These are phyloP conservation scores for Nemapogon koenigi DNA, from an alignment of 2,888 invertebrate genomes.

Conservation along the genomic window DNA sequence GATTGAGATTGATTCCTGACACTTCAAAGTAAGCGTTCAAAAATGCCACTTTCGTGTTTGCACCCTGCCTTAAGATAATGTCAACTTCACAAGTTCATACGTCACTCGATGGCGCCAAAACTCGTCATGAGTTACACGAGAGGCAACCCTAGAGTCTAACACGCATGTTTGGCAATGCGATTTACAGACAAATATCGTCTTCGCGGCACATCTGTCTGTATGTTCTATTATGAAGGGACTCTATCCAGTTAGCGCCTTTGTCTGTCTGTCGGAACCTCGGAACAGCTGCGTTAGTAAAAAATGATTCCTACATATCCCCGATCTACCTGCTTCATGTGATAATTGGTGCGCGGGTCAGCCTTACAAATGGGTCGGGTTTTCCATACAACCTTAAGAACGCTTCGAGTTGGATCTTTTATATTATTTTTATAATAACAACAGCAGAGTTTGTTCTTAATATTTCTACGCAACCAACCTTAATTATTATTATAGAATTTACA, in stretches of 20 bases:
- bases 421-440: not conserved
- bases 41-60: too few species aligned
- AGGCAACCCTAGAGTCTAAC: too few species aligned
- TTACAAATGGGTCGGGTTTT: not conserved
- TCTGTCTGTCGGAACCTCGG: constrained; percentile 38
- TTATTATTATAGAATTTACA: too few species aligned
- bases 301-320: constrained; percentile 30
- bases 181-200: constrained; percentile 51
- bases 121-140: too few species aligned
- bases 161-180: constrained; percentile 49
- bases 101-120: too few species aligned
- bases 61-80: too few species aligned
- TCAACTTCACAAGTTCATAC: too few species aligned
- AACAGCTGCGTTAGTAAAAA: constrained; percentile 45
- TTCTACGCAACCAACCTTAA: too few species aligned
- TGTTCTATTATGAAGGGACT: constrained; percentile 41
- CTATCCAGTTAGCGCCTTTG: constrained; percentile 47
- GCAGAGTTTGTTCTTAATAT: too few species aligned
- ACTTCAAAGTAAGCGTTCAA: too few species aligned
- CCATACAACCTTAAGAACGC: not conserved
- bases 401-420: not conserved
- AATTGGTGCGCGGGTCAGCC: constrained; percentile 23
- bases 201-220: constrained; percentile 49
- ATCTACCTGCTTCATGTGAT: constrained; percentile 29
- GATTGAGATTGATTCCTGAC: too few species aligned